phyloP scores from a whole-genome alignment of 2,888 invertebrate species.

The Thalpophila matura region DNA sequence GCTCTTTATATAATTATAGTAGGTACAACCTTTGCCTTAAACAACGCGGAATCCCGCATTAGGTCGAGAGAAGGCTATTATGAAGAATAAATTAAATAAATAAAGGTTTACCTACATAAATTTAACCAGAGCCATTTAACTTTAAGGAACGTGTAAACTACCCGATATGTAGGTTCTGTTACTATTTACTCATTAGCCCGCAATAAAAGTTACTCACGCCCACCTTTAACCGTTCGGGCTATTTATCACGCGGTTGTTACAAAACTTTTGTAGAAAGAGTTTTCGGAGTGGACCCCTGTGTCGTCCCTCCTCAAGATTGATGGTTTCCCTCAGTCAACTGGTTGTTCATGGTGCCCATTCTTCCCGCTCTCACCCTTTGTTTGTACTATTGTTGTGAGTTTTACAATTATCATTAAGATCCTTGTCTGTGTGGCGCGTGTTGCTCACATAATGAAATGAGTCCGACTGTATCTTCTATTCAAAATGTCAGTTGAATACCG shows the following conservation, averaged over 20 bases:
- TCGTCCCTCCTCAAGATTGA: constrained; percentile 85
- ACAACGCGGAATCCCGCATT: background rate
- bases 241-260: constrained; percentile 85
- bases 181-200: constrained; percentile 70
- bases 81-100: constrained; percentile 57
- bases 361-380: constrained; percentile 74
- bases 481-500: constrained; percentile 22
- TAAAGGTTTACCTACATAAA: constrained; percentile 42
- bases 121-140: constrained; percentile 58
- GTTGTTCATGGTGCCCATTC: constrained; percentile 73
- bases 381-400: constrained; percentile 73
- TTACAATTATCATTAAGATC: constrained; percentile 74
- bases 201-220: constrained; percentile 71
- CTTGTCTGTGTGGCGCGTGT: constrained; percentile 61
- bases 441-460: constrained; percentile 65
- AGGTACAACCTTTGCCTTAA: background rate
- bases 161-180: constrained; percentile 53
- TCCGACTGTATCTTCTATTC: constrained; percentile 31
- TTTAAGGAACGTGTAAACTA: constrained; percentile 42
- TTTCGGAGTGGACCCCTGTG: constrained; percentile 83
- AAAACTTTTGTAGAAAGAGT: constrained; percentile 85
- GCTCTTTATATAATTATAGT: background rate
- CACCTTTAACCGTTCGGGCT: constrained; percentile 75
- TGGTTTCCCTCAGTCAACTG: constrained; percentile 78
- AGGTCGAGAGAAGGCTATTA: background rate